phyloP scores from a whole-genome alignment of 2,888 invertebrate genomes.

The Cryptus armator region DNA sequence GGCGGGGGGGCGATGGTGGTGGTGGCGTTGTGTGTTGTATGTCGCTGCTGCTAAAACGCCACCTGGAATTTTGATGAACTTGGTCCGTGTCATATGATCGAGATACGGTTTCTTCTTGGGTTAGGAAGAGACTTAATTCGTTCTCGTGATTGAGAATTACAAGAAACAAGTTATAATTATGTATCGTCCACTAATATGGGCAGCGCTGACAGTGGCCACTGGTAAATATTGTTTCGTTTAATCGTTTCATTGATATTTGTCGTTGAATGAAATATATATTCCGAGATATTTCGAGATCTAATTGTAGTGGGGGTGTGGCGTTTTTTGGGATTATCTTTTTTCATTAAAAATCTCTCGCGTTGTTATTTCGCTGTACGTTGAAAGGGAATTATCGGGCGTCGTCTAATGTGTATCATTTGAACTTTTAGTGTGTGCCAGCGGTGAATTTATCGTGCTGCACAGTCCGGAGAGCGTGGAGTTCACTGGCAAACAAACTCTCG shows the following conservation, averaged over 20 bases:
- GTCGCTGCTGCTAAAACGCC: conserved; percentile 47
- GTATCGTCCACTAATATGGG: conserved; percentile 65
- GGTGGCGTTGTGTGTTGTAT: neutral
- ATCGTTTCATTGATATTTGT: neutral
- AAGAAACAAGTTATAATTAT: conserved; percentile 44
- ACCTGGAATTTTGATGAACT: conserved; percentile 53
- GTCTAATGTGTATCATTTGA: too few species aligned
- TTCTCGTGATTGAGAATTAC: conserved; percentile 27
- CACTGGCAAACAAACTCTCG: conserved; percentile 88
- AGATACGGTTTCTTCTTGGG: conserved; percentile 62
- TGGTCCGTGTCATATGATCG: conserved; percentile 70
- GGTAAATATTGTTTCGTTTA: conserved; percentile 56
- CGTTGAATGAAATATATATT: neutral
- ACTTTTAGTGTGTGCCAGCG: conserved; percentile 87
- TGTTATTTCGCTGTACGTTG: neutral
- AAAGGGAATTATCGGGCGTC: too few species aligned
- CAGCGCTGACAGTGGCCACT: conserved; percentile 57
- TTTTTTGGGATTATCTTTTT: conserved; percentile 29
- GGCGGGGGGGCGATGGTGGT: too few species aligned
- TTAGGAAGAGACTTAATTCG: conserved; percentile 54
- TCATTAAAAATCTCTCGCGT: neutral
- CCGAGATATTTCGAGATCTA: neutral
- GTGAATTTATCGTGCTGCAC: conserved; percentile 90
- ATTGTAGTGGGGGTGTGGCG: conserved; percentile 70
- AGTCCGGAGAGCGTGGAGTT: conserved; percentile 90